Percentiles rank a stretch among this genome's conserved stretches.
Evolutionary conservation across 2,888 invertebrate genomes (phyloP).

Genomic region (Alloscopus bannaensis): DNA sequence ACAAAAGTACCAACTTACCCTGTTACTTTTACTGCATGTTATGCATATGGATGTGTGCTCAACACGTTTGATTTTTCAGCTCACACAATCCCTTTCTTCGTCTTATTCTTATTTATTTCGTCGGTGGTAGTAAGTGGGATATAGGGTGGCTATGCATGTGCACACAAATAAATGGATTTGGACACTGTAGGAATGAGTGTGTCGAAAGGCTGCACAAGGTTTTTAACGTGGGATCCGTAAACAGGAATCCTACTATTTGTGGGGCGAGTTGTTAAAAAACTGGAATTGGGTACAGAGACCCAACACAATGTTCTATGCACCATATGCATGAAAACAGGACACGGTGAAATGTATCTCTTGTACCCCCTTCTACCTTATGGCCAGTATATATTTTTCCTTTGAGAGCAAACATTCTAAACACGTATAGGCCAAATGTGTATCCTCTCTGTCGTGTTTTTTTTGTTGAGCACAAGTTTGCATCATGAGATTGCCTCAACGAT

Average conservation of each 20-base stretch:
- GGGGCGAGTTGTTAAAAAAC: conserved; percentile 56
- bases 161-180: too few relatives aligned
- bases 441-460: background rate
- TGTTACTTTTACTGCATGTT: conserved; percentile 32
- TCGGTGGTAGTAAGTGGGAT: conserved; percentile 11
- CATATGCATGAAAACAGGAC: background rate
- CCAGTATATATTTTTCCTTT: background rate
- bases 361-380: conserved; percentile 11
- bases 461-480: too few relatives aligned
- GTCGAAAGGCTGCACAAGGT: too few relatives aligned
- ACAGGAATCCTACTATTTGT: conserved; percentile 43
- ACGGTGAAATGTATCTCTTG: conserved; percentile 4
- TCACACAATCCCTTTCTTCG: background rate
- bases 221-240: conserved; percentile 2
- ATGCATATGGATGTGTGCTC: background rate
- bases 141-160: conserved; percentile 20
- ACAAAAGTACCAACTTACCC: conserved; percentile 15
- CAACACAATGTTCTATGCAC: background rate
- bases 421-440: background rate
- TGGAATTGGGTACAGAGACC: conserved; percentile 47
- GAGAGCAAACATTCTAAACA: background rate
- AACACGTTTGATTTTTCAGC: background rate
- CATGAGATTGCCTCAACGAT: too few relatives aligned
- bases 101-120: conserved; percentile 1
- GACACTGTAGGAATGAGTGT: too few relatives aligned